Conservation (phyloP, 2,888 invertebrate species). For the Drosophila pseudotalamancana region DNA sequence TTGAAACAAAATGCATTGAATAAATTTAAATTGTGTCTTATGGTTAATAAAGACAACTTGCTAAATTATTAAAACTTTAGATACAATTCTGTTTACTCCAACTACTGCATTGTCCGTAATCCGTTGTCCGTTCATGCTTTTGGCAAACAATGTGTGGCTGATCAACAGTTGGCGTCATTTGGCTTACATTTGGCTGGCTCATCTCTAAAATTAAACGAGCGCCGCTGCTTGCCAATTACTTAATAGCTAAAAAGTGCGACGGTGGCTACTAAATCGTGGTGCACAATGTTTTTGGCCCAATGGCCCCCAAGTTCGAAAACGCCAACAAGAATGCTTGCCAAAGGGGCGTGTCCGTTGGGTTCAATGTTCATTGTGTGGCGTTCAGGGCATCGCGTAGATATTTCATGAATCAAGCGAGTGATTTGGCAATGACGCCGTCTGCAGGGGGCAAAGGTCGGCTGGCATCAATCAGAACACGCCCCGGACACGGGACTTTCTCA, state of each 20-base stretch:
- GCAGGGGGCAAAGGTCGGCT: slow-evolving; percentile 31
- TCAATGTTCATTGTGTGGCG: slow-evolving; percentile 34
- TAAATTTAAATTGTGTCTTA: too few relatives aligned
- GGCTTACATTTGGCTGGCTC: slow-evolving; percentile 39
- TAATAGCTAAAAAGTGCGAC: slow-evolving; percentile 70
- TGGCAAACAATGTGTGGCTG: slow-evolving; percentile 58
- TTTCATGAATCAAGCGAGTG: slow-evolving; percentile 82
- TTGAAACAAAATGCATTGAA: neutral
- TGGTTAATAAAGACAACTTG: too few relatives aligned
- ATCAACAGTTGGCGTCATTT: slow-evolving; percentile 70
- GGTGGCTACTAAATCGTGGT: slow-evolving; percentile 20
- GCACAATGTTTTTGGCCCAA: slow-evolving; percentile 27
- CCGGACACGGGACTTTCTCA: slow-evolving; percentile 56
- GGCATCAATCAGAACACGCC: slow-evolving; percentile 56
- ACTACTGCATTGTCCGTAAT: too few relatives aligned
- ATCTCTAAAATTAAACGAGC: slow-evolving; percentile 56
- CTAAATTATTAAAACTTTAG: too few relatives aligned
- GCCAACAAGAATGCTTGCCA: slow-evolving; percentile 45
- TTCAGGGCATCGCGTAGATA: slow-evolving; percentile 56
- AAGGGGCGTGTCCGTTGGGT: slow-evolving; percentile 35
- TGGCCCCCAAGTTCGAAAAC: slow-evolving; percentile 21
- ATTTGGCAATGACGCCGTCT: slow-evolving; percentile 57
- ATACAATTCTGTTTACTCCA: too few relatives aligned
- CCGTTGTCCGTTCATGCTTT: slow-evolving; percentile 54
- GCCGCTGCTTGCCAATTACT: slow-evolving; percentile 65